phyloP scores from a whole-genome alignment of 2,797 vertebrate genomes.

The Chelon labrosus region DNA sequence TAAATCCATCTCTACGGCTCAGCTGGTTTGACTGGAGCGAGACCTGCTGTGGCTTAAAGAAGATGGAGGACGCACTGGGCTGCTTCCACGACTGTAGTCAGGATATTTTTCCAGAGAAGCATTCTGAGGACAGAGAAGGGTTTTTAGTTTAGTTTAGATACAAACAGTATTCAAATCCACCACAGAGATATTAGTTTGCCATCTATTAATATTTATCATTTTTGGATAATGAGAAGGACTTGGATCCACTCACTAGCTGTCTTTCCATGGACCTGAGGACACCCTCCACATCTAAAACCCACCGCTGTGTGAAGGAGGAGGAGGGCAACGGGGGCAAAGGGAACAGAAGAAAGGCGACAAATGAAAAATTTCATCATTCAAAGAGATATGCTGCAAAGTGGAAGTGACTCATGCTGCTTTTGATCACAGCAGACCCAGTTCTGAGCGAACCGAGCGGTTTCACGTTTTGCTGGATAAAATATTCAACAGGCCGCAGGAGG shows the following conservation, averaged over 20 bases:
- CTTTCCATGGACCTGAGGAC: constrained; percentile 63
- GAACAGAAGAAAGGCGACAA: constrained; percentile 10
- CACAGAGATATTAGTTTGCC: neutral
- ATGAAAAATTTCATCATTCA: constrained; percentile 65
- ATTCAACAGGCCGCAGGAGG: constrained; percentile 33
- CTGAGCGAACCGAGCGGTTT: constrained; percentile 27
- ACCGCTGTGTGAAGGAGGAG: constrained; percentile 50
- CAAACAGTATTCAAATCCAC: constrained; percentile 11
- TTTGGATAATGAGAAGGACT: neutral
- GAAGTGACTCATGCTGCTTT: constrained; percentile 40
- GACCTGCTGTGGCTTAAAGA: constrained; percentile 28
- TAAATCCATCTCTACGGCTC: constrained; percentile 26
- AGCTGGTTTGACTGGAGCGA: constrained; percentile 30
- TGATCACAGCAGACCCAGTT: constrained; percentile 46
- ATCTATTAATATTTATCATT: neutral
- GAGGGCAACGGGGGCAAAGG: neutral
- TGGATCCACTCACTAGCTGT: constrained; percentile 62
- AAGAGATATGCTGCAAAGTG: constrained; percentile 34
- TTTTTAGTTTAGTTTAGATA: constrained; percentile 35
- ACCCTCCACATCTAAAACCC: constrained; percentile 64
- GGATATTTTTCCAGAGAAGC: constrained; percentile 59
- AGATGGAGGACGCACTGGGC: constrained; percentile 14
- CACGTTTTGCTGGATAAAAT: constrained; percentile 43
- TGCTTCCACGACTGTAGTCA: constrained; percentile 1
- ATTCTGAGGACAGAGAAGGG: constrained; percentile 46